These are phyloP conservation scores for Lasioglossum morio DNA, from an alignment of 2,888 invertebrate species.

Conservation along the genomic window DNA sequence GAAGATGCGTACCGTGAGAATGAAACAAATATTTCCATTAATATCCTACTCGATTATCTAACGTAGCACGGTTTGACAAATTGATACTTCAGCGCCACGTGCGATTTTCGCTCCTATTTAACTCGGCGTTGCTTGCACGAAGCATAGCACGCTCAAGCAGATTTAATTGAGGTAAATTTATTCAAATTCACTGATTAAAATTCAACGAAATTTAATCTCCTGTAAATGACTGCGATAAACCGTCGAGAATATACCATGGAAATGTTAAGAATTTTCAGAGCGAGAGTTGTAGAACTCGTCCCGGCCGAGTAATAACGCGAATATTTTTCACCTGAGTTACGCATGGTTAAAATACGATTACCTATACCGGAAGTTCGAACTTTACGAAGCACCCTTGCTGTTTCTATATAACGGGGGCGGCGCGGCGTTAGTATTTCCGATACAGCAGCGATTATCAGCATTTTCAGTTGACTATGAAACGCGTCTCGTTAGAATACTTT, in stretches of 20 bases:
- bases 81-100: not conserved
- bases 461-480: constrained; percentile 12
- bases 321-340: not conserved
- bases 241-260: not conserved
- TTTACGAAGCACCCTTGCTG: not conserved
- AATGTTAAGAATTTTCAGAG: not conserved
- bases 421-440: not conserved
- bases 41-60: not conserved
- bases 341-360: not conserved
- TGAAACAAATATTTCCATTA: not conserved
- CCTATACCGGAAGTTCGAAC: not conserved
- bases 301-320: not conserved
- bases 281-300: not conserved
- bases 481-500: constrained; percentile 53
- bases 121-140: not conserved
- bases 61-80: not conserved
- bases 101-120: not conserved
- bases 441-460: not conserved
- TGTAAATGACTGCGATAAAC: not conserved
- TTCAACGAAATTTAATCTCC: not conserved
- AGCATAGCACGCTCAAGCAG: not conserved
- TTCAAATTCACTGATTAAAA: constrained; percentile 9
- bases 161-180: not conserved
- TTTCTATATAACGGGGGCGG: not conserved
- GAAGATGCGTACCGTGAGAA: not conserved